Evolutionary conservation across 2,888 invertebrate genomes (phyloP).

Genomic region (Drosophila mulleri): DNA sequence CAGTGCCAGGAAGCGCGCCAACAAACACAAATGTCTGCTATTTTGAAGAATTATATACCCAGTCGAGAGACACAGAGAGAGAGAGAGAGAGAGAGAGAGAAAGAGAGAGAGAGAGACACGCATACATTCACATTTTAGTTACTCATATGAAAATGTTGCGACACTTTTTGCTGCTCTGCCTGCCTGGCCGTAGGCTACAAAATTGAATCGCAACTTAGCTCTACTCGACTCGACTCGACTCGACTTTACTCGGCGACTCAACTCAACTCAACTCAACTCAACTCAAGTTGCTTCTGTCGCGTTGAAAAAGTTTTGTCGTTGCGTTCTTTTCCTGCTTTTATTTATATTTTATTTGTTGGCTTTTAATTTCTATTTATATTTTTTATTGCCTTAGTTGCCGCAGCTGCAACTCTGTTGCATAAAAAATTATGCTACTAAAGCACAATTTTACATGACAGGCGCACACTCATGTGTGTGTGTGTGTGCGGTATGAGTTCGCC

Average conservation of each 20-base stretch:
- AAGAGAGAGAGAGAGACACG: conserved; percentile 6
- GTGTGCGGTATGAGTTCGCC: not conserved
- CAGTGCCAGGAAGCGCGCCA: conserved; percentile 80
- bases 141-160: conserved; percentile 52
- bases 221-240: conserved; percentile 23
- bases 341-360: conserved; percentile 74
- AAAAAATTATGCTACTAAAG: conserved; percentile 76
- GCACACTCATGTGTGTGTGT: conserved; percentile 5
- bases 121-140: conserved; percentile 36
- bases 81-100: not conserved
- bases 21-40: conserved; percentile 80
- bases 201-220: conserved; percentile 28
- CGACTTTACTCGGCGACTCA: conserved; percentile 6
- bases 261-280: conserved; percentile 34
- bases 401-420: conserved; percentile 73
- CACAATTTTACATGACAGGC: conserved; percentile 71
- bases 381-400: conserved; percentile 70
- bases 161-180: conserved; percentile 31
- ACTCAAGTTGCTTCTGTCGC: conserved; percentile 64
- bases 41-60: conserved; percentile 76
- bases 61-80: conserved; percentile 11
- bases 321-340: conserved; percentile 40
- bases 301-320: conserved; percentile 45
- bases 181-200: conserved; percentile 43
- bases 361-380: conserved; percentile 79